These are phyloP conservation scores for Phyllotreta cruciferae DNA, from an alignment of 2,888 invertebrate species.

Conservation along the genomic window DNA sequence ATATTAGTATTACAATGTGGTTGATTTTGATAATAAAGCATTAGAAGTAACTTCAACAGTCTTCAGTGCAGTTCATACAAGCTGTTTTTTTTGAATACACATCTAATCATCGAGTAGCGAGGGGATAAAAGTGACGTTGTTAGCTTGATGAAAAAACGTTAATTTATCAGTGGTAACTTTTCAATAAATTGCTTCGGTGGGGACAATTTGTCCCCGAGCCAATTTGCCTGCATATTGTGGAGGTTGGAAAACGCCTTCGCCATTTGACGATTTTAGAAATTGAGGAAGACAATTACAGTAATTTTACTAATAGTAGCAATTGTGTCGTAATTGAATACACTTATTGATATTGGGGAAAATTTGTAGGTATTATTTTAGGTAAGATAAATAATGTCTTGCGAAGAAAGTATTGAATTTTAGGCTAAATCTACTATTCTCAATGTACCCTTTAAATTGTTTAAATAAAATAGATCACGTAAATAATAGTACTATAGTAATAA, in stretches of 20 bases:
- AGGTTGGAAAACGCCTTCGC: slow-evolving; percentile 2
- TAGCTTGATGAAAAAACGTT: slow-evolving; percentile 29
- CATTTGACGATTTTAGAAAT: slow-evolving; percentile 8
- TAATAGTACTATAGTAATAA: too few relatives aligned
- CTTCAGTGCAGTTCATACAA: background rate
- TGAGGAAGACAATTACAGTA: slow-evolving; percentile 9
- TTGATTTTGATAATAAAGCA: slow-evolving; percentile 5
- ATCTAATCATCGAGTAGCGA: slow-evolving; percentile 15
- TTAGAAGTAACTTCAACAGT: slow-evolving; percentile 2
- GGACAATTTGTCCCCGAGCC: slow-evolving; percentile 7
- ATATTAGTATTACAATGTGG: background rate
- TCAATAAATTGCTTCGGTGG: slow-evolving; percentile 18
- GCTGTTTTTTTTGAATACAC: background rate
- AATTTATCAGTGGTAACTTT: slow-evolving; percentile 32
- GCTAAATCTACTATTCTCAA: too few relatives aligned
- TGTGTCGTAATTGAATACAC: too few relatives aligned
- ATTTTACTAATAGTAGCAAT: slow-evolving; percentile 9
- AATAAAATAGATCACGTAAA: too few relatives aligned
- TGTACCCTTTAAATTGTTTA: too few relatives aligned
- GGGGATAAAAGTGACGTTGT: slow-evolving; percentile 27
- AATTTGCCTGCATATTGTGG: slow-evolving; percentile 18
- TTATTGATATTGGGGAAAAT: background rate
- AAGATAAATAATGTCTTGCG: too few relatives aligned
- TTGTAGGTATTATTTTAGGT: too few relatives aligned
- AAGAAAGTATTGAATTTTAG: too few relatives aligned